Evolutionary conservation across 2,797 vertebrate genomes (phyloP).

Genomic region (Balearica regulorum): DNA sequence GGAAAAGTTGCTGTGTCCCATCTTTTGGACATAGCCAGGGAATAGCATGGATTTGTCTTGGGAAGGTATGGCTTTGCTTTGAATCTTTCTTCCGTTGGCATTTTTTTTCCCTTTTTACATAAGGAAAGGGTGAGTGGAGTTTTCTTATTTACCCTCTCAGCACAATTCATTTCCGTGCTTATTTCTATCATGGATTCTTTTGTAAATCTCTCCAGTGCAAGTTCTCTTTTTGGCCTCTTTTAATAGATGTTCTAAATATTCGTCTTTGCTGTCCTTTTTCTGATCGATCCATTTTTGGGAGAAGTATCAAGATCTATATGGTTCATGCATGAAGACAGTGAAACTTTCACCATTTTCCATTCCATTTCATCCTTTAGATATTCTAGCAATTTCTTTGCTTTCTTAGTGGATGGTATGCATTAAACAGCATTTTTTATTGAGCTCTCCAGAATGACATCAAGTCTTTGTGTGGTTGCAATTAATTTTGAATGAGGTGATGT

Average conservation of each 20-base stretch:
- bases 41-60: not conserved
- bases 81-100: not conserved
- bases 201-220: not conserved
- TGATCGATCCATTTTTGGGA: not conserved
- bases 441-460: not conserved
- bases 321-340: not conserved
- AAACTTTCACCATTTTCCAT: not conserved
- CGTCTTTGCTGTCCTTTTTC: not conserved
- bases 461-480: not conserved
- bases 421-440: not conserved
- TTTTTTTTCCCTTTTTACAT: not conserved
- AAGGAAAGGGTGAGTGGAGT: not conserved
- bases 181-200: not conserved
- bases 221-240: not conserved
- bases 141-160: not conserved
- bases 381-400: not conserved
- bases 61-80: not conserved
- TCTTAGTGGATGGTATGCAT: fast-evolving
- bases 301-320: not conserved
- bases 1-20: not conserved
- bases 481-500: not conserved
- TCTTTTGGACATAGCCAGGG: not conserved
- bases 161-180: not conserved
- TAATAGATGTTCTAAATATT: not conserved
- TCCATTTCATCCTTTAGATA: not conserved